A percentile compares a stretch with the other conserved stretches of the same genome.
Conservation (phyloP, 2,888 invertebrate genomes). For the Bimastos eiseni region DNA sequence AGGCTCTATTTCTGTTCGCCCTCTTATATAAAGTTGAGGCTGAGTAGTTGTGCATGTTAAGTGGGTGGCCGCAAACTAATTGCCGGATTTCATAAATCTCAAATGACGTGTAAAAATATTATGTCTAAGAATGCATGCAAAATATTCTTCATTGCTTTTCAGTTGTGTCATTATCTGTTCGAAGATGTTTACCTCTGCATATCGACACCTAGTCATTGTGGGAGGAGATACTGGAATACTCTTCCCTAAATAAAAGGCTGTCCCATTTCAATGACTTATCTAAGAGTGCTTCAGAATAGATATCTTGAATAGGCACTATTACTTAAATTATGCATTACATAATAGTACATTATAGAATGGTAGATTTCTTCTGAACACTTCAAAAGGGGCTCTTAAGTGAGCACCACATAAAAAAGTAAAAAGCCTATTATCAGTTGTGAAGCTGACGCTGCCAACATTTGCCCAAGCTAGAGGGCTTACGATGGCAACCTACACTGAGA, state of each 20-base stretch:
- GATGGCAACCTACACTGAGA: background rate
- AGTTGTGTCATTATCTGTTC: background rate
- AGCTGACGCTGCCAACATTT: background rate
- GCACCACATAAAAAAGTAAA: background rate
- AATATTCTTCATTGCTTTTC: background rate
- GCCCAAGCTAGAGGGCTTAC: background rate
- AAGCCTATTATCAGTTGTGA: constrained; percentile 2
- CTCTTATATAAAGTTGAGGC: too few species aligned
- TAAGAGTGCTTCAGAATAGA: background rate
- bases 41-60: too few species aligned
- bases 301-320: background rate
- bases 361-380: background rate
- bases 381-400: background rate
- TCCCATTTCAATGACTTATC: background rate
- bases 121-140: too few species aligned
- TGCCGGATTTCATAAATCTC: background rate
- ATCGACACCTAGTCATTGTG: background rate
- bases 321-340: background rate
- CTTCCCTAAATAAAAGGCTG: background rate
- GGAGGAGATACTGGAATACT: background rate
- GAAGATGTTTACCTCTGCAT: background rate
- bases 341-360: background rate
- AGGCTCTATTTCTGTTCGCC: too few species aligned
- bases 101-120: background rate
- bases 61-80: background rate